Evolutionary conservation across 2,888 invertebrate species (phyloP).

Genomic region (Sisyra terminalis): DNA sequence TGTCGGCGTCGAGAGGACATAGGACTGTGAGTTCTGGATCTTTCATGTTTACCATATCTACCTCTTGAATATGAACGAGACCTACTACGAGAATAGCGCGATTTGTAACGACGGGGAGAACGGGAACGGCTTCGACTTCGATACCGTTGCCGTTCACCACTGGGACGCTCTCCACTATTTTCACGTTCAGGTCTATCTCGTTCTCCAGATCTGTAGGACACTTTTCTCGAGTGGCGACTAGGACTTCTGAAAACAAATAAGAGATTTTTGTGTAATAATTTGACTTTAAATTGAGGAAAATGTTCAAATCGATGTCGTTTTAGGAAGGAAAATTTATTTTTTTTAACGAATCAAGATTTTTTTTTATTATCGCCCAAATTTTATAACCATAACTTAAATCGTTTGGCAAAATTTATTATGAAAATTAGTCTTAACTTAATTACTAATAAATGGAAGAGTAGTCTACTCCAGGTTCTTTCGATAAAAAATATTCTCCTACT

Average conservation of each 20-base stretch:
- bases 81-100: constrained; percentile 46
- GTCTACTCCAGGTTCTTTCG: no score
- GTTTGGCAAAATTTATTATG: no score
- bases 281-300: background rate
- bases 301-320: background rate
- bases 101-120: constrained; percentile 31
- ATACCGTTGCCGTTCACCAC: constrained; percentile 21
- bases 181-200: constrained; percentile 20
- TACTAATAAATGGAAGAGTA: no score
- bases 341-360: background rate
- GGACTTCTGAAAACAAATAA: constrained; percentile 20
- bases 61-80: constrained; percentile 47
- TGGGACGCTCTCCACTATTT: constrained; percentile 23
- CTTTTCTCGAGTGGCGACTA: constrained; percentile 23
- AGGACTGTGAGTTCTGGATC: constrained; percentile 58
- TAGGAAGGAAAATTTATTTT: background rate
- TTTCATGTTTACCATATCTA: constrained; percentile 37
- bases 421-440: no score
- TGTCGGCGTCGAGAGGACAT: constrained; percentile 69
- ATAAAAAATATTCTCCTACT: no score
- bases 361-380: no score
- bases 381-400: no score
- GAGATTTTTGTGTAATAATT: no score
- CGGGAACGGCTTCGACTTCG: constrained; percentile 45
- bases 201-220: constrained; percentile 21